These are phyloP conservation scores for Macroteleia sp. DNA, from an alignment of 2,888 invertebrate genomes.

Conservation along the genomic window DNA sequence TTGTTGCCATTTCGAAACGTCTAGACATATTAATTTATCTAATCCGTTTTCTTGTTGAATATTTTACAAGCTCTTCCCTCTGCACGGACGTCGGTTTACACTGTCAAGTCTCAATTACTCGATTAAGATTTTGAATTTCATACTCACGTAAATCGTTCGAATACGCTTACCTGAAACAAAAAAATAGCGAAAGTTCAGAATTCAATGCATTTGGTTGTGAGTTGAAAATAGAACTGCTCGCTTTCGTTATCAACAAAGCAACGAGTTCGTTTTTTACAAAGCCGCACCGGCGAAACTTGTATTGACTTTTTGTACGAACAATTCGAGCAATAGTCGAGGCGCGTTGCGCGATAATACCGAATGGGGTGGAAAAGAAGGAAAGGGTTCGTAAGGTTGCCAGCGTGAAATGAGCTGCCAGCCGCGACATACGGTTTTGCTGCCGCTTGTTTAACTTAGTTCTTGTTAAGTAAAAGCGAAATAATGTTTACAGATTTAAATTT, in stretches of 20 bases:
- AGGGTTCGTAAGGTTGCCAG: slow-evolving; percentile 69
- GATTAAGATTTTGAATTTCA: slow-evolving; percentile 40
- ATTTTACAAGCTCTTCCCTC: slow-evolving; percentile 34
- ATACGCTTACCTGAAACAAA: slow-evolving; percentile 42
- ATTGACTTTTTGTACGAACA: slow-evolving; percentile 49
- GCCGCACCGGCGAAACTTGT: slow-evolving; percentile 39
- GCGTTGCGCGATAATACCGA: slow-evolving; percentile 54
- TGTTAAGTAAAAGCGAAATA: slow-evolving; percentile 65
- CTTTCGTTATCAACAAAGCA: slow-evolving; percentile 26
- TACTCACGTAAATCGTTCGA: slow-evolving; percentile 32
- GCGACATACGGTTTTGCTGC: slow-evolving; percentile 73
- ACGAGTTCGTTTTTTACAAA: slow-evolving; percentile 26
- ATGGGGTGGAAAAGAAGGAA: slow-evolving; percentile 56
- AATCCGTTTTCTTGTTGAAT: slow-evolving; percentile 39
- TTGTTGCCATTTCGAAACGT: too few relatives aligned
- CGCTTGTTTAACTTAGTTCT: slow-evolving; percentile 72
- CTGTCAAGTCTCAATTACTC: slow-evolving; percentile 35
- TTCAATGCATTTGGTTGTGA: background rate
- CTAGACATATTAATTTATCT: slow-evolving; percentile 34
- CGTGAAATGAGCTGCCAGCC: slow-evolving; percentile 78
- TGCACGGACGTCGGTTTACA: background rate
- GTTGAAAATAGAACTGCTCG: slow-evolving; percentile 6
- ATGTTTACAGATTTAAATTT: too few relatives aligned
- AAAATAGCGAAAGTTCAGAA: slow-evolving; percentile 13
- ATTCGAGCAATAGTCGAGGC: slow-evolving; percentile 55